Percentiles rank a stretch among this genome's conserved stretches.
phyloP scores from a whole-genome alignment of 2,888 invertebrate genomes.

The Andricus curvator region DNA sequence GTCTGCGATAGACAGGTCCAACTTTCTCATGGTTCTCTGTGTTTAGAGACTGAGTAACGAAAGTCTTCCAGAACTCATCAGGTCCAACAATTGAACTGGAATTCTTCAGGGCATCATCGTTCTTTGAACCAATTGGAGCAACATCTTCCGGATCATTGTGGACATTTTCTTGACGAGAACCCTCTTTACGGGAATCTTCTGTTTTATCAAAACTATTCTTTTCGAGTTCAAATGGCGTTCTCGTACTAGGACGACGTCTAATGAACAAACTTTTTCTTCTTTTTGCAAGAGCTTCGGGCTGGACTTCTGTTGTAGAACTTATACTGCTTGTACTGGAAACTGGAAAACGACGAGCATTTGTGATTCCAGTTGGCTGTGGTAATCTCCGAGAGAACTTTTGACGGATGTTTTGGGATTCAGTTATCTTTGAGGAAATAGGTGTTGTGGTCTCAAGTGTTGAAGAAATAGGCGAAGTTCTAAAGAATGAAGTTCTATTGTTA shows the following conservation, averaged over 20 bases:
- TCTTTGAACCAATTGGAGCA: conserved; percentile 16
- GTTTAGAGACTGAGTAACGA: conserved; percentile 49
- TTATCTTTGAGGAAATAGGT: conserved; percentile 35
- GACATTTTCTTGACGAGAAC: not conserved
- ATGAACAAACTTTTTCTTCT: conserved; percentile 66
- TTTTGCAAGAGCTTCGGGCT: conserved; percentile 52
- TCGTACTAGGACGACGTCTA: conserved; percentile 64
- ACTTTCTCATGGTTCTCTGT: not conserved
- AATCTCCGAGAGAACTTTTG: conserved; percentile 65
- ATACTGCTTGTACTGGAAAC: conserved; percentile 22
- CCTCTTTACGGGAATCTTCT: not conserved
- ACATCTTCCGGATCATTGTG: conserved; percentile 35
- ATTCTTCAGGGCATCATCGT: conserved; percentile 32
- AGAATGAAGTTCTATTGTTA: conserved; percentile 4
- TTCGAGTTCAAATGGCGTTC: conserved; percentile 43
- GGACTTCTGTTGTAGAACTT: conserved; percentile 45
- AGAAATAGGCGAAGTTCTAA: not conserved
- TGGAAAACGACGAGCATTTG: conserved; percentile 43
- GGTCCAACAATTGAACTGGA: conserved; percentile 19
- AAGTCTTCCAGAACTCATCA: conserved; percentile 63
- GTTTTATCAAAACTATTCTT: conserved; percentile 31
- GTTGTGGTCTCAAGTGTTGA: conserved; percentile 18
- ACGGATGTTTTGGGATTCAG: conserved; percentile 58
- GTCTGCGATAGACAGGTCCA: conserved; percentile 27
- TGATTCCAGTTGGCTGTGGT: conserved; percentile 54